These are phyloP conservation scores for Drosophila trichaetosa DNA, from an alignment of 2,888 invertebrate species.

Conservation along the genomic window DNA sequence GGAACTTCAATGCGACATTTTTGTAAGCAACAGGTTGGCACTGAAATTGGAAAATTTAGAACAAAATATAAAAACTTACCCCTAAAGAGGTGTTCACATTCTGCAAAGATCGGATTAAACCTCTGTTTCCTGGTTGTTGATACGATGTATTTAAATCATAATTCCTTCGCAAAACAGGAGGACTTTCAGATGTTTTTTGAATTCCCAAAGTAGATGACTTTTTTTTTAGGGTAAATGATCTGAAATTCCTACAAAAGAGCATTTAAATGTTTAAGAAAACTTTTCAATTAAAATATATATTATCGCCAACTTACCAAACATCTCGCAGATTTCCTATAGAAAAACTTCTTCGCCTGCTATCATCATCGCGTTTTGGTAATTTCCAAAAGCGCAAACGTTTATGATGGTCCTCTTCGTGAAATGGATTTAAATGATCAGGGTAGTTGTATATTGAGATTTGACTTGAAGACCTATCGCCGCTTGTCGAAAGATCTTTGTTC, in stretches of 20 bases:
- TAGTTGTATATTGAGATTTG: slow-evolving; percentile 88
- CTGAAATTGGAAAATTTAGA: not conserved
- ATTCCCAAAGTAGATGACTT: slow-evolving; percentile 85
- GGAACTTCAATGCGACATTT: not conserved
- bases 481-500: slow-evolving; percentile 64
- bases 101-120: slow-evolving; percentile 82
- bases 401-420: slow-evolving; percentile 89
- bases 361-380: slow-evolving; percentile 78
- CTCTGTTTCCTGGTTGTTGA: slow-evolving; percentile 11
- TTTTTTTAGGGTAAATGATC: slow-evolving; percentile 83
- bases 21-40: not conserved
- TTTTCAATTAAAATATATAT: not conserved
- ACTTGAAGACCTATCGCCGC: slow-evolving; percentile 81
- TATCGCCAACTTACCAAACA: slow-evolving; percentile 86
- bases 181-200: slow-evolving; percentile 85
- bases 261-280: not conserved
- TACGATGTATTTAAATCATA: slow-evolving; percentile 37
- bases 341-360: slow-evolving; percentile 86
- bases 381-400: slow-evolving; percentile 88
- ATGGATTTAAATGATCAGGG: slow-evolving; percentile 91
- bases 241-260: slow-evolving; percentile 77
- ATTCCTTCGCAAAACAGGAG: slow-evolving; percentile 79
- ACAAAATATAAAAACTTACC: slow-evolving; percentile 54
- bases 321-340: slow-evolving; percentile 87
- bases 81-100: slow-evolving; percentile 69